Evolutionary conservation across 2,113 vertebrate species (phyloP).

Genomic region (Xyrauchen texanus): DNA sequence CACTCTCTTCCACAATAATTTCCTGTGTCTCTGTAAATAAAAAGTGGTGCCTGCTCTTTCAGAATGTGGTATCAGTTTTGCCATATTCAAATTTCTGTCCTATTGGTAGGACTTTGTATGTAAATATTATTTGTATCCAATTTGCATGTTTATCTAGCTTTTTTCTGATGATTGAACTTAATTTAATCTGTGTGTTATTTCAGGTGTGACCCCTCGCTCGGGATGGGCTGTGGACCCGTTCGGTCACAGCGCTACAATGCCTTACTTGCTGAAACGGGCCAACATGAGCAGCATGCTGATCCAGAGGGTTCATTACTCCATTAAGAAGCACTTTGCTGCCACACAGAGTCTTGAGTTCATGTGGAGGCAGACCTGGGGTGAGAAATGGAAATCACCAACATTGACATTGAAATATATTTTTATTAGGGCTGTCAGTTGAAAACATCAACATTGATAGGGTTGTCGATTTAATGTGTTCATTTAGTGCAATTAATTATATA

Average conservation of each 20-base stretch:
- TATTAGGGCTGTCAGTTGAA: too few relatives aligned
- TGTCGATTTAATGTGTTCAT: too few relatives aligned
- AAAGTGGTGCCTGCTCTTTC: too few relatives aligned
- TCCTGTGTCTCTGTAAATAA: too few relatives aligned
- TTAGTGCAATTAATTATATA: too few relatives aligned
- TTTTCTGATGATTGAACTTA: too few relatives aligned
- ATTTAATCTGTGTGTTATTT: not conserved
- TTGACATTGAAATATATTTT: not conserved
- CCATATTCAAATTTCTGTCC: too few relatives aligned
- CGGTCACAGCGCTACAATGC: conserved; percentile 93
- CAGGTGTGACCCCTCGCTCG: conserved; percentile 83
- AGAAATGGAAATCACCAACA: conserved; percentile 48
- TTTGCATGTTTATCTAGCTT: too few relatives aligned
- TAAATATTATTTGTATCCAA: not conserved
- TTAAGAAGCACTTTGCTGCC: conserved; percentile 95
- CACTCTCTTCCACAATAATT: too few relatives aligned
- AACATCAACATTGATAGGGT: too few relatives aligned
- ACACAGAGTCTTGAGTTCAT: conserved; percentile 94
- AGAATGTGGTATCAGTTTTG: too few relatives aligned
- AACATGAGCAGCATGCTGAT: conserved; percentile 97
- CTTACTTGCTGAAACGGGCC: conserved; percentile 89
- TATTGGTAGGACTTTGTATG: too few relatives aligned
- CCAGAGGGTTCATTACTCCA: conserved; percentile 92
- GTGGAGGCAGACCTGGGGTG: conserved; percentile 98
- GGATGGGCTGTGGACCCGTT: conserved; percentile 97